phyloP scores from a whole-genome alignment of 2,113 vertebrate genomes.

The Peromyscus polionotus region DNA sequence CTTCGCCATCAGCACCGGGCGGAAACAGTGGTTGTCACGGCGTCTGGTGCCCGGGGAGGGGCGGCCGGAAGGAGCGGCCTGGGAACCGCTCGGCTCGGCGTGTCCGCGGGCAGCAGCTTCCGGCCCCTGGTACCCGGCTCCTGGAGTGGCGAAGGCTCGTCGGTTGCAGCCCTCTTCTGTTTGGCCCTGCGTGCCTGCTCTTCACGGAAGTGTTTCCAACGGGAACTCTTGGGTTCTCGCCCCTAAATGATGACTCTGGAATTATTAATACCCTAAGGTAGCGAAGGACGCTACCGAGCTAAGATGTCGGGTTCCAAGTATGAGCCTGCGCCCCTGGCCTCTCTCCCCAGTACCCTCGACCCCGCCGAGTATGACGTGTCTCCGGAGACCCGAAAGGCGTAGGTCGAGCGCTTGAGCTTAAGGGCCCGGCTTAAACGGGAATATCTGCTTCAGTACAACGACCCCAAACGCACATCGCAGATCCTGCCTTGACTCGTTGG shows the following conservation, averaged over 20 bases:
- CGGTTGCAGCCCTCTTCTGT: not conserved
- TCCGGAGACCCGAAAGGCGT: slow-evolving; percentile 83
- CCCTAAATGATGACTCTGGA: not conserved
- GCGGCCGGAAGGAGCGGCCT: not conserved
- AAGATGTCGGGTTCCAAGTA: slow-evolving; percentile 88
- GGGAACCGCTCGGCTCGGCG: not conserved
- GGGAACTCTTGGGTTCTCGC: slow-evolving; percentile 9
- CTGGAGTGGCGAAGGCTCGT: not conserved
- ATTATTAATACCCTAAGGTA: not conserved
- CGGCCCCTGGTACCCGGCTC: no score
- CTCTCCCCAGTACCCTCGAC: slow-evolving; percentile 90
- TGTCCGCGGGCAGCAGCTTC: not conserved
- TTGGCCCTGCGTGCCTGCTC: not conserved
- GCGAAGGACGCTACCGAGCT: not conserved
- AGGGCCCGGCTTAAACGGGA: slow-evolving; percentile 91
- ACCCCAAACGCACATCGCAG: slow-evolving; percentile 85
- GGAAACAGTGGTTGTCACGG: not conserved
- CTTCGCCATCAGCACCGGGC: not conserved
- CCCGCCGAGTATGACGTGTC: slow-evolving; percentile 87
- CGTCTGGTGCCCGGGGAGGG: not conserved
- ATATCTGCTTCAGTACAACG: slow-evolving; percentile 91
- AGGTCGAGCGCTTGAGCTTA: slow-evolving; percentile 88
- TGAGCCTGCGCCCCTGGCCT: slow-evolving; percentile 84
- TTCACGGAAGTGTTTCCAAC: not conserved
- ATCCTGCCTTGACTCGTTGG: not conserved